phyloP scores from a whole-genome alignment of 2,113 vertebrate genomes.

The Acrocephalus kingi region DNA sequence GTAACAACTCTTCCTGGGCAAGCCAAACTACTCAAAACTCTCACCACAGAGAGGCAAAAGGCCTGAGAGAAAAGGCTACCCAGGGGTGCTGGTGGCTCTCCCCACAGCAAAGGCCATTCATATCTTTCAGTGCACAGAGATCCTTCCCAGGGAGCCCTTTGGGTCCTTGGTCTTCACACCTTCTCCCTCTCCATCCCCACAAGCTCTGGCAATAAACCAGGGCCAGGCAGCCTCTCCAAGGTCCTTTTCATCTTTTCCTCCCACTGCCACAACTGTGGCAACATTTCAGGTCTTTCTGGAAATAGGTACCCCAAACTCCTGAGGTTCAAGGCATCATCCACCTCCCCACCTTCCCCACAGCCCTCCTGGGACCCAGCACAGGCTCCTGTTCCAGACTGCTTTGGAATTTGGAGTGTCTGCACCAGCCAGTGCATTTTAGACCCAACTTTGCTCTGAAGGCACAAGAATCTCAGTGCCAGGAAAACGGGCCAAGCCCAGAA shows the following conservation, averaged over 20 bases:
- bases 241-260: background rate
- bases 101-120: background rate
- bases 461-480: background rate
- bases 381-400: background rate
- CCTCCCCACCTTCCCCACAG: background rate
- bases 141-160: background rate
- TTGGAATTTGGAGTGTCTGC: background rate
- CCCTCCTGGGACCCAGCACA: background rate
- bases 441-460: background rate
- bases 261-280: background rate
- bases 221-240: background rate
- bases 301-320: background rate
- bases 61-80: background rate
- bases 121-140: background rate
- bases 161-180: background rate
- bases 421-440: background rate
- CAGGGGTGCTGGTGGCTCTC: background rate
- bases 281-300: background rate
- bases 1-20: background rate
- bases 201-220: background rate
- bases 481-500: background rate
- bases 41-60: background rate
- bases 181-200: background rate
- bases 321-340: background rate
- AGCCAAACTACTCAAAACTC: background rate